phyloP scores from a whole-genome alignment of 2,888 invertebrate genomes.

The Galerucella calmariensis region DNA sequence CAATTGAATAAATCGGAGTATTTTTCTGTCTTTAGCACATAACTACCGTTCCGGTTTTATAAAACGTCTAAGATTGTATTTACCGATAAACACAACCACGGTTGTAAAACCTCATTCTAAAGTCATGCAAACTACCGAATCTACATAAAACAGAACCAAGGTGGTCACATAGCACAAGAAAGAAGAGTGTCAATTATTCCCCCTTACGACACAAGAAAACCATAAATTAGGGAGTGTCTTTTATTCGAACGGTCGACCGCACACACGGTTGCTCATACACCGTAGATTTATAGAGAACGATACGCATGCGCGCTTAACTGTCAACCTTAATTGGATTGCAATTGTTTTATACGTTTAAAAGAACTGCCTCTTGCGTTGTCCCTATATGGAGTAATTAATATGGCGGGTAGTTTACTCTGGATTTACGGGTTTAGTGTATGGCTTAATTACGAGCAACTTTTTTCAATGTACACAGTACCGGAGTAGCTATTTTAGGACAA shows the following conservation, averaged over 20 bases:
- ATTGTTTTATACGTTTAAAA: slow-evolving; percentile 46
- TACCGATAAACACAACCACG: slow-evolving; percentile 21
- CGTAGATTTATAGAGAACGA: slow-evolving; percentile 50
- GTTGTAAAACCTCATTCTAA: slow-evolving; percentile 34
- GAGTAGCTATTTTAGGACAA: not conserved
- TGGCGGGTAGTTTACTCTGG: slow-evolving; percentile 43
- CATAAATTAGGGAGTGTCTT: slow-evolving; percentile 59
- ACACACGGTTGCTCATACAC: slow-evolving; percentile 56
- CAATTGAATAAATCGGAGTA: too few relatives aligned
- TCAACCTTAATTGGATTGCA: slow-evolving; percentile 48
- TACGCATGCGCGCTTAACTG: slow-evolving; percentile 55
- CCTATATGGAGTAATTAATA: slow-evolving; percentile 58
- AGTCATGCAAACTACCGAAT: slow-evolving; percentile 36
- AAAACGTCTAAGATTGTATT: slow-evolving; percentile 20
- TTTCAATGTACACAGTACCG: not conserved
- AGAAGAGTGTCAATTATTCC: slow-evolving; percentile 59
- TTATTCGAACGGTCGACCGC: slow-evolving; percentile 54
- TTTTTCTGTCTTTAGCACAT: not conserved
- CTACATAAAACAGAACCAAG: slow-evolving; percentile 44
- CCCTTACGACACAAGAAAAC: slow-evolving; percentile 56
- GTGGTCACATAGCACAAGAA: slow-evolving; percentile 51
- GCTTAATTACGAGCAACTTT: slow-evolving; percentile 47
- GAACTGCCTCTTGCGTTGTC: slow-evolving; percentile 46
- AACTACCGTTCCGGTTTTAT: not conserved
- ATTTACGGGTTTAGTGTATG: slow-evolving; percentile 44